Evolutionary conservation across 2,113 vertebrate species (phyloP).

Genomic region (Ancistrus triradiatus): DNA sequence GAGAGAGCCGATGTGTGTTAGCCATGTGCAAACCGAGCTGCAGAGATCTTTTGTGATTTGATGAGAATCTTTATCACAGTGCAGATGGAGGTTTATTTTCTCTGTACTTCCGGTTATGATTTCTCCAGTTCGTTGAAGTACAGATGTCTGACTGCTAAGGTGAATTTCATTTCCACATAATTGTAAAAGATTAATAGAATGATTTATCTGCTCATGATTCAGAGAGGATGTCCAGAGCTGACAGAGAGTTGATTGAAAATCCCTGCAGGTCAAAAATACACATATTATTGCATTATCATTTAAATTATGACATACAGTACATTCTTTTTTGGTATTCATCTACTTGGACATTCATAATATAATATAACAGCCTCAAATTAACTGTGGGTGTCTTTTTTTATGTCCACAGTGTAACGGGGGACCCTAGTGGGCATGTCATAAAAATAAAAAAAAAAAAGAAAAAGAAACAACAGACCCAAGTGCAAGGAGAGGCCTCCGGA

Average conservation of each 20-base stretch:
- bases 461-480: too few species aligned
- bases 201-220: not conserved
- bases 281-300: not conserved
- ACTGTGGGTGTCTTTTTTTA: too few species aligned
- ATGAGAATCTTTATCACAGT: conserved; percentile 9
- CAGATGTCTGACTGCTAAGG: not conserved
- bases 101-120: conserved; percentile 6
- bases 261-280: not conserved
- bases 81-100: not conserved
- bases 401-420: too few species aligned
- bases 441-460: too few species aligned
- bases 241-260: not conserved
- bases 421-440: too few species aligned
- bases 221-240: conserved; percentile 28
- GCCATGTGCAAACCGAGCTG: not conserved
- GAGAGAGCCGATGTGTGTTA: not conserved
- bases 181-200: conserved; percentile 4
- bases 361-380: too few species aligned
- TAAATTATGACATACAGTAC: not conserved
- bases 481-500: too few species aligned
- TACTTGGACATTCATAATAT: too few species aligned
- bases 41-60: conserved; percentile 35
- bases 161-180: conserved; percentile 20
- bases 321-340: not conserved
- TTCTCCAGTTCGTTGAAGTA: conserved; percentile 14